Percentiles rank a stretch among this genome's conserved stretches.
These are phyloP conservation scores for Lophotriccus pileatus DNA, from an alignment of 2,797 vertebrate species.

Conservation along the genomic window DNA sequence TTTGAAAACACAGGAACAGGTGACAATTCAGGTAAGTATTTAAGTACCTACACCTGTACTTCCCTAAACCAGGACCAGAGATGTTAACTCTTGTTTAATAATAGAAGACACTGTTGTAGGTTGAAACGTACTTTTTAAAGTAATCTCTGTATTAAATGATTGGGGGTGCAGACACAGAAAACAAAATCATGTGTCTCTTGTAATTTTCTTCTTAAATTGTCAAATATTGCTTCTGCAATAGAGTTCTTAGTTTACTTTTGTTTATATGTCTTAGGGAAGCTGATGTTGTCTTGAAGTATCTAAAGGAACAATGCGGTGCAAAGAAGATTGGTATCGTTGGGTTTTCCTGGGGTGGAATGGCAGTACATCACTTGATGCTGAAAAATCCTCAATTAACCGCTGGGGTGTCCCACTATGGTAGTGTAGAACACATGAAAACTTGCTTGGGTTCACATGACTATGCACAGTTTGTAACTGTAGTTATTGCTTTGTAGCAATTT, in stretches of 20 bases:
- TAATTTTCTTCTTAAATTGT: neutral
- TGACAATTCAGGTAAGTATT: conserved; percentile 36
- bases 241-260: conserved; percentile 5
- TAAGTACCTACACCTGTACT: neutral
- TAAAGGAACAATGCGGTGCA: conserved; percentile 81
- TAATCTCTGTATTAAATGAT: neutral
- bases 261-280: conserved; percentile 80
- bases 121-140: neutral
- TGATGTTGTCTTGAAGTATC: conserved; percentile 81
- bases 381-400: conserved; percentile 85
- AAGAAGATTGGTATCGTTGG: conserved; percentile 84
- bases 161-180: neutral
- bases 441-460: neutral
- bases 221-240: neutral
- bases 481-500: neutral
- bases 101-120: neutral
- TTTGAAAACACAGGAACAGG: conserved; percentile 54
- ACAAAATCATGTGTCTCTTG: neutral
- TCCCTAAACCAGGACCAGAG: neutral
- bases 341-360: conserved; percentile 95
- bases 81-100: neutral
- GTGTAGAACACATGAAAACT: conserved; percentile 26
- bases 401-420: conserved; percentile 90
- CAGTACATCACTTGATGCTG: conserved; percentile 85
- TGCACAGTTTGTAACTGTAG: neutral